phyloP scores from a whole-genome alignment of 2,113 vertebrate species.

The Pelobates fuscus region DNA sequence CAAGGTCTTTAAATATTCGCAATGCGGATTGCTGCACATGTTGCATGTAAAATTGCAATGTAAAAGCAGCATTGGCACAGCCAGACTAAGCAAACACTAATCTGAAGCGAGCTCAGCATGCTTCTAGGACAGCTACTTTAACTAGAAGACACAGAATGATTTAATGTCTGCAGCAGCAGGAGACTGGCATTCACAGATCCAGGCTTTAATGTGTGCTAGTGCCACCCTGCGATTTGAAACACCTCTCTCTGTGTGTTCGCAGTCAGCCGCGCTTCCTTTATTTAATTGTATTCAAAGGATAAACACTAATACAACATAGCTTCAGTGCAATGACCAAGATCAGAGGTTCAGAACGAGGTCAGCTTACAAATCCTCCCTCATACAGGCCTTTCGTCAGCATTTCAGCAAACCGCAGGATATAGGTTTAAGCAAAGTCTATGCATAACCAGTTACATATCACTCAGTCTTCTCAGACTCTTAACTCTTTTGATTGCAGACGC shows the following conservation, averaged over 20 bases:
- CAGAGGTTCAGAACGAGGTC: neutral
- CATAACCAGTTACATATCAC: no score
- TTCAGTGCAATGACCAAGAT: constrained; percentile 13
- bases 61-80: constrained; percentile 20
- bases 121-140: constrained; percentile 7
- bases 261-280: neutral
- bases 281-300: constrained; percentile 16
- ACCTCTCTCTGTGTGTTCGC: neutral
- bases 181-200: constrained; percentile 13
- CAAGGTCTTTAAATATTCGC: constrained; percentile 28
- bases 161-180: constrained; percentile 26
- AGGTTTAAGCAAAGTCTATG: no score
- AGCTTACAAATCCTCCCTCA: neutral
- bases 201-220: neutral
- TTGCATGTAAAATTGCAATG: constrained; percentile 14
- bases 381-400: neutral
- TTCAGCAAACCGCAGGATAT: no score
- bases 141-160: constrained; percentile 15
- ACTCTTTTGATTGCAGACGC: no score
- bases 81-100: constrained; percentile 2
- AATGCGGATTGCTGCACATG: constrained; percentile 1
- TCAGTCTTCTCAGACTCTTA: no score
- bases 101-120: constrained; percentile 3
- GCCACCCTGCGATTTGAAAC: constrained; percentile 25
- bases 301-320: neutral